Conservation (phyloP, 37 sponge, comb jelly and placozoan genomes). For the Crambe crambe region DNA sequence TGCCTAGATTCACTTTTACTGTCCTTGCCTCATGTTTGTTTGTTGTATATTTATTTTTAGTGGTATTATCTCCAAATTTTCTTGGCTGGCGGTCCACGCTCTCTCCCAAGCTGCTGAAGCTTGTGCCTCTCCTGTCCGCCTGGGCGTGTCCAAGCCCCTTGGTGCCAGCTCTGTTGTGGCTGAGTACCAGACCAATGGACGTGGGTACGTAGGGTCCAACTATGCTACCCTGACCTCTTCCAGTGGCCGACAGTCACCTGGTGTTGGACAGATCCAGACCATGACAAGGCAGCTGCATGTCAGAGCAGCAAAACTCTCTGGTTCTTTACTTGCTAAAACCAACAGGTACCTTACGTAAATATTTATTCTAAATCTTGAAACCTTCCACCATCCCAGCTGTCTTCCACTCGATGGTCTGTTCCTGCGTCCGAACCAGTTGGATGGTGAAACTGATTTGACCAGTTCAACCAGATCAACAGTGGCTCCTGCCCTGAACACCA, state of each 20-base stretch:
- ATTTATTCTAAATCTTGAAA: not conserved
- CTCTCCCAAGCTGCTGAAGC: constrained; percentile 64
- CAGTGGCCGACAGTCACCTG: not conserved
- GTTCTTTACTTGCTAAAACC: not conserved
- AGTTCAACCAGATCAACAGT: not conserved
- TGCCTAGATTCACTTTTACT: not conserved
- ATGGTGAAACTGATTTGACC: not conserved
- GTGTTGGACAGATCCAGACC: not conserved
- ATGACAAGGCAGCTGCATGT: constrained; percentile 41
- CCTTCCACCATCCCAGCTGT: not conserved
- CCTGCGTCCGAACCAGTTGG: not conserved
- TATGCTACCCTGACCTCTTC: not conserved
- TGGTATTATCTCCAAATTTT: constrained; percentile 44
- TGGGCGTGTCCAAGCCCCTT: constrained; percentile 72
- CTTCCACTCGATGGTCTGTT: constrained; percentile 12
- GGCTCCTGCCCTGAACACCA: not conserved
- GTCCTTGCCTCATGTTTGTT: no score
- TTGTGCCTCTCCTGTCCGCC: constrained; percentile 50
- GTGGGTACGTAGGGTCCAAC: not conserved
- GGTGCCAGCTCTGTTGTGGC: constrained; percentile 65
- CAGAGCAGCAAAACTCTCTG: constrained; percentile 15
- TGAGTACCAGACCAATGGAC: constrained; percentile 42
- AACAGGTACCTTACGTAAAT: not conserved
- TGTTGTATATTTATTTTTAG: no score
- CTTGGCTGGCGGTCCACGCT: constrained; percentile 55